Evolutionary conservation across 1,140 invertebrate genomes (phyloP).

Genomic region (Myzus persicae): DNA sequence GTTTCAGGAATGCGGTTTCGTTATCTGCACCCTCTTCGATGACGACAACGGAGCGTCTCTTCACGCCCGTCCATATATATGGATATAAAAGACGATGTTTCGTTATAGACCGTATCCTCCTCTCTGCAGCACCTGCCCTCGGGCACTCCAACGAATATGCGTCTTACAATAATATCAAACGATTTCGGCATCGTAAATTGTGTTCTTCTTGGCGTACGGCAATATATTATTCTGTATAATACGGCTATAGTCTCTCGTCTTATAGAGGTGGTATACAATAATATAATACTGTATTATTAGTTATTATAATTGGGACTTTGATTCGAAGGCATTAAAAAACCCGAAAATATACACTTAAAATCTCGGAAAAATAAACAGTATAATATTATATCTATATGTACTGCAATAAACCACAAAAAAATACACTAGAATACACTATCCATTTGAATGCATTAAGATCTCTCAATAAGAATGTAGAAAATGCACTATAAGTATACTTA

Average conservation of each 20-base stretch:
- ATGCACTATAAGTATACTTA: no score
- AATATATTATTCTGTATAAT: neutral
- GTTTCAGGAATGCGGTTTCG: neutral
- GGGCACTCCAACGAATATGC: neutral
- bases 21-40: neutral
- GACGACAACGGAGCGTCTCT: neutral
- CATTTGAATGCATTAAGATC: no score
- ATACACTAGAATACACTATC: no score
- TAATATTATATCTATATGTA: no score
- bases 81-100: neutral
- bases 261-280: no score
- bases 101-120: neutral
- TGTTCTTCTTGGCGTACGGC: neutral
- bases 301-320: no score
- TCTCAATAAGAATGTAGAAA: no score
- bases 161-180: neutral
- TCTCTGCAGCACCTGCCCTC: neutral
- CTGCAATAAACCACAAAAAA: no score
- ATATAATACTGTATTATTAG: no score
- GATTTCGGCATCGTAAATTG: neutral
- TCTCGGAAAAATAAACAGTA: no score
- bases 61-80: neutral
- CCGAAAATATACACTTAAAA: no score
- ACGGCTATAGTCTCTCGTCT: neutral
- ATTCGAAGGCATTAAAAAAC: neutral